These are phyloP conservation scores for Siphamia tubifer DNA, from an alignment of 2,113 vertebrate genomes.

Conservation along the genomic window DNA sequence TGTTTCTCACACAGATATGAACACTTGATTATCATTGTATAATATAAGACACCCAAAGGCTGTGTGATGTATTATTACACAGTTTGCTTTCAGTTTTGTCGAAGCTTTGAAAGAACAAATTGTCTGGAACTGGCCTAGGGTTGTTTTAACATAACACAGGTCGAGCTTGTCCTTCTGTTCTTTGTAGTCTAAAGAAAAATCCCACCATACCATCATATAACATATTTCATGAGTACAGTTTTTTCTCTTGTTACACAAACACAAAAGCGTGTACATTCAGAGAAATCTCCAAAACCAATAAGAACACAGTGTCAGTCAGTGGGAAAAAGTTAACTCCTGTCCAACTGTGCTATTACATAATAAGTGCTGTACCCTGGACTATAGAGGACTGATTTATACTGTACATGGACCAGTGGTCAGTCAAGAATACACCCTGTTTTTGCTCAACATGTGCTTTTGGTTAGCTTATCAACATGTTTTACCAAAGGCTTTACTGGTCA, in stretches of 20 bases:
- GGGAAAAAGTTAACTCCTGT: neutral
- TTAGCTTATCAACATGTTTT: no score
- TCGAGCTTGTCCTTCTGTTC: neutral
- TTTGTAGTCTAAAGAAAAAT: neutral
- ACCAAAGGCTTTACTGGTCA: no score
- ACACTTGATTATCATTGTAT: no score
- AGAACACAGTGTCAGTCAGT: neutral
- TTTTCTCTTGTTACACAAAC: neutral
- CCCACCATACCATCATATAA: neutral
- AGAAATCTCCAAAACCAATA: neutral
- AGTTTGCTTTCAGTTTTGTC: constrained; percentile 1
- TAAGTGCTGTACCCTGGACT: neutral
- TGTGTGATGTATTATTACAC: neutral
- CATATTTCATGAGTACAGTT: neutral
- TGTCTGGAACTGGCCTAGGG: neutral
- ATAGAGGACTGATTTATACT: neutral
- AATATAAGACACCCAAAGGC: neutral
- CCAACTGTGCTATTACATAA: neutral
- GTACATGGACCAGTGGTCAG: neutral
- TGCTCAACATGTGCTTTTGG: neutral
- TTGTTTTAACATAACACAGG: neutral
- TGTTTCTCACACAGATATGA: no score
- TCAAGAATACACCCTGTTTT: neutral
- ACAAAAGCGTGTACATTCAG: neutral
- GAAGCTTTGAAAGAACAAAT: neutral